A percentile compares a stretch with the other conserved stretches of the same genome.
These are phyloP conservation scores for Dasyprocta punctata DNA, from an alignment of 2,113 vertebrate species.

Conservation along the genomic window DNA sequence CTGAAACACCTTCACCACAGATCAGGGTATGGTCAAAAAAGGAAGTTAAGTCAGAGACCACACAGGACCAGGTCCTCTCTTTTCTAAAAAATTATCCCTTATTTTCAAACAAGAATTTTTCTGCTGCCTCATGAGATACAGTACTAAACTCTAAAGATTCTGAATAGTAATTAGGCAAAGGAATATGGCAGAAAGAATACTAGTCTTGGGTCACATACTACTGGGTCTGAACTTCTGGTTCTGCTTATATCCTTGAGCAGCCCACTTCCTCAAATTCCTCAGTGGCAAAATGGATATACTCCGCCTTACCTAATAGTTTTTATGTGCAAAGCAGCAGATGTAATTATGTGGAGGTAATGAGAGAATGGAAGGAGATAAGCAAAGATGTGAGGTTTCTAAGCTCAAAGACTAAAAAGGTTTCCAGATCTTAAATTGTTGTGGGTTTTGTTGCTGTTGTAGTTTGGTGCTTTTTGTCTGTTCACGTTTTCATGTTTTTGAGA, in stretches of 20 bases:
- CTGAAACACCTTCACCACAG: background rate
- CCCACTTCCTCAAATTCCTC: background rate
- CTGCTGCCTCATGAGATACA: background rate
- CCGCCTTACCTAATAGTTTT: background rate
- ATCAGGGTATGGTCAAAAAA: background rate
- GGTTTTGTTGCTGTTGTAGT: background rate
- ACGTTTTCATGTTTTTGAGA: background rate
- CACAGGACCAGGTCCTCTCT: background rate
- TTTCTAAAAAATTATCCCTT: background rate
- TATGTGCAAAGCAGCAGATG: background rate
- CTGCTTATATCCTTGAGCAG: background rate
- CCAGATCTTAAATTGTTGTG: background rate
- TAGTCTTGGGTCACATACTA: background rate
- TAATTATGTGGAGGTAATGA: background rate
- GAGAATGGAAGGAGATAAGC: background rate
- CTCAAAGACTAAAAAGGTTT: background rate
- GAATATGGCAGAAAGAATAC: background rate
- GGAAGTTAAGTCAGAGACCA: background rate
- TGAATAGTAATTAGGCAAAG: background rate
- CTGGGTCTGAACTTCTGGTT: background rate
- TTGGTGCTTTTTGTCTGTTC: background rate
- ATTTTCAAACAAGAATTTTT: background rate
- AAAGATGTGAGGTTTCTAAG: constrained; percentile 15
- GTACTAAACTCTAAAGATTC: background rate
- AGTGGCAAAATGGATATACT: background rate